Base-by-base conservation (phyloP, 2,113 vertebrate genomes). In the Mormyrus lacerda region DNA sequence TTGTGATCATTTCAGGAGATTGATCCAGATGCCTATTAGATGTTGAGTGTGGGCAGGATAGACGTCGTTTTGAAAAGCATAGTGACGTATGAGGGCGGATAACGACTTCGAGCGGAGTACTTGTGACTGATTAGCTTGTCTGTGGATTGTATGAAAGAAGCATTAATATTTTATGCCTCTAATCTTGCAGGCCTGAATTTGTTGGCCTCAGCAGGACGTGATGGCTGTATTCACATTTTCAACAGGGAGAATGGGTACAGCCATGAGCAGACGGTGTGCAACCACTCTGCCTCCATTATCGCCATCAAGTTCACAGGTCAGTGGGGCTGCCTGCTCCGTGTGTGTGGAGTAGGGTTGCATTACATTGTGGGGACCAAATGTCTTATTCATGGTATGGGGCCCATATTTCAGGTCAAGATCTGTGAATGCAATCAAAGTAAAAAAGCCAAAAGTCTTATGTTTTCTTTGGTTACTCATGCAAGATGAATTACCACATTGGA, bases 201-300 rank as follows among this genome's bases (percentile, higher is more conserved):
- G 84, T 90, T 99, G 92, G 98, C 97, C 0, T 97, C 97, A 0
- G 97, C 97, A 1, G 97, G 97, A 92, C 94, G 97, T 0, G 98
- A 98, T 90, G 91, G 97, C 1, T 94, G 98, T 3, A 97, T 99
- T 87, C 98, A 98, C 0, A 83, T 98, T 86, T 94, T 98, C 82
- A 96, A 97, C 11, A 94, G 95, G 89, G 95, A 95, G 6, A 94
- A 93, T 45, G 93, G 93, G 88, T 98, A 96, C 89, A 95, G 91
- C 8, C 94, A 98, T 90, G 94, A 96, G 11, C 97, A 98, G 91
- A 98, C 97, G 0, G 91, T 99, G 89, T 97, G 96, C 0, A 97
- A 98, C 92, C 98, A 99, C 92, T 99, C 97, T 0, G 96, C 97
- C 2, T 96, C 97, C 13, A 95, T 98, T 91, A 97, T 97, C 0